These are phyloP conservation scores for Cyclophora albipunctata DNA, from an alignment of 2,888 invertebrate genomes.

Conservation along the genomic window DNA sequence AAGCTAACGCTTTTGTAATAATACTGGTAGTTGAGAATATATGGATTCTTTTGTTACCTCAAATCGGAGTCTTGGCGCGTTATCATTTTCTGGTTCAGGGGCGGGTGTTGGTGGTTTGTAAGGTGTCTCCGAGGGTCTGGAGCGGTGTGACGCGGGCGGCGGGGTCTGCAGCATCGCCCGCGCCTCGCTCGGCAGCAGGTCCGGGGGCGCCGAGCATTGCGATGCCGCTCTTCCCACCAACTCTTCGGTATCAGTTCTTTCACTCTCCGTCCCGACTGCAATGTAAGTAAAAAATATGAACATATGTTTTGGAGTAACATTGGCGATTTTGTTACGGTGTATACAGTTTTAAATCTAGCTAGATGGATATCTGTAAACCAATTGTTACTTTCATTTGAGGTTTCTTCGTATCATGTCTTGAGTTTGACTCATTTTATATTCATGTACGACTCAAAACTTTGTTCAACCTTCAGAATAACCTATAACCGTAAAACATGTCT, in stretches of 20 bases:
- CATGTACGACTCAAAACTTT: too few relatives aligned
- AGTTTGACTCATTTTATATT: too few relatives aligned
- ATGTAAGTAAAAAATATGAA: constrained; percentile 24
- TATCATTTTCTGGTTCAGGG: constrained; percentile 38
- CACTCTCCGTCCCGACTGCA: constrained; percentile 77
- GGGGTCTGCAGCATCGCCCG: constrained; percentile 63
- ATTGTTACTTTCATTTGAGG: too few relatives aligned
- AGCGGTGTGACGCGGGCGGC: constrained; percentile 26
- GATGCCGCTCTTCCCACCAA: constrained; percentile 78
- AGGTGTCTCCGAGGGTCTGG: constrained; percentile 22
- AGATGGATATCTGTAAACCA: too few relatives aligned
- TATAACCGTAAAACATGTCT: constrained; percentile 16
- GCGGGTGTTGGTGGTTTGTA: constrained; percentile 26
- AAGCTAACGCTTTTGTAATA: too few relatives aligned
- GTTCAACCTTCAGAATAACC: constrained; percentile 1
- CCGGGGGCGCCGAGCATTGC: constrained; percentile 79
- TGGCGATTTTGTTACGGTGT: too few relatives aligned
- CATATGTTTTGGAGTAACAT: too few relatives aligned
- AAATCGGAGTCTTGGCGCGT: constrained; percentile 60
- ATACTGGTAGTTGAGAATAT: too few relatives aligned
- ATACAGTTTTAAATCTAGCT: background rate
- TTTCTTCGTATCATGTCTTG: too few relatives aligned
- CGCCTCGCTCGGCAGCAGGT: constrained; percentile 75
- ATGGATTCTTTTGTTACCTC: constrained; percentile 37
- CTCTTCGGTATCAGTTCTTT: constrained; percentile 82